Conservation (phyloP, 2,113 vertebrate genomes). For the Colaptes auratus region DNA sequence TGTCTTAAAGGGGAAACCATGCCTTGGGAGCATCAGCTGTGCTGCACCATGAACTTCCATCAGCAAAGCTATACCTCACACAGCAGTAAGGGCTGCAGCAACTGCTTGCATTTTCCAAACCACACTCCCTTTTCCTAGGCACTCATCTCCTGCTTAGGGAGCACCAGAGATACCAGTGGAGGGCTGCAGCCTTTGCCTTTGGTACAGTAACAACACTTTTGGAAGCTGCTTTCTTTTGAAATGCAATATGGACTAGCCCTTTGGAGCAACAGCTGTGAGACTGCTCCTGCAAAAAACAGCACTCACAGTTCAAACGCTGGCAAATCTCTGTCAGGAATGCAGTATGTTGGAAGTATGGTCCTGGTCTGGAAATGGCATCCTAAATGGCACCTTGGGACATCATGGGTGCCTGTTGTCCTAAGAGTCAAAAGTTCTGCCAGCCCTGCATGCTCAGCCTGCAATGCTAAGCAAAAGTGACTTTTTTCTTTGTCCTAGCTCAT, state of each 20-base stretch:
- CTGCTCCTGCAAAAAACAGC: not conserved
- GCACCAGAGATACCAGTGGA: not conserved
- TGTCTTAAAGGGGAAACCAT: not conserved
- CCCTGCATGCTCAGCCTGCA: not conserved
- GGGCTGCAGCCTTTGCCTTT: not conserved
- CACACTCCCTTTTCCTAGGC: not conserved
- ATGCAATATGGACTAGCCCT: not conserved
- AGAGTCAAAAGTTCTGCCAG: not conserved
- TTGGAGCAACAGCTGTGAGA: not conserved
- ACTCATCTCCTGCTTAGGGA: not conserved
- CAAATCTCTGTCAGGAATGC: not conserved
- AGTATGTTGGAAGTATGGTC: not conserved
- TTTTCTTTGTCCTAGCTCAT: not conserved
- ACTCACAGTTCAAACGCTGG: not conserved
- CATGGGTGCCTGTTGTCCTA: accelerated
- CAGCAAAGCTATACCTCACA: not conserved
- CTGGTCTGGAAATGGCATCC: not conserved
- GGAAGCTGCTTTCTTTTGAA: not conserved
- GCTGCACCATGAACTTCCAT: not conserved
- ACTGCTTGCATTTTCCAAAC: not conserved
- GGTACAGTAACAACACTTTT: not conserved
- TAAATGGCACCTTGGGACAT: not conserved
- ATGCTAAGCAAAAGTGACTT: not conserved
- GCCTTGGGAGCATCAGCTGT: not conserved
- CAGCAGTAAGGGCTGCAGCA: not conserved